phyloP scores from a whole-genome alignment of 2,113 vertebrate species.

The Tragelaphus scriptus region DNA sequence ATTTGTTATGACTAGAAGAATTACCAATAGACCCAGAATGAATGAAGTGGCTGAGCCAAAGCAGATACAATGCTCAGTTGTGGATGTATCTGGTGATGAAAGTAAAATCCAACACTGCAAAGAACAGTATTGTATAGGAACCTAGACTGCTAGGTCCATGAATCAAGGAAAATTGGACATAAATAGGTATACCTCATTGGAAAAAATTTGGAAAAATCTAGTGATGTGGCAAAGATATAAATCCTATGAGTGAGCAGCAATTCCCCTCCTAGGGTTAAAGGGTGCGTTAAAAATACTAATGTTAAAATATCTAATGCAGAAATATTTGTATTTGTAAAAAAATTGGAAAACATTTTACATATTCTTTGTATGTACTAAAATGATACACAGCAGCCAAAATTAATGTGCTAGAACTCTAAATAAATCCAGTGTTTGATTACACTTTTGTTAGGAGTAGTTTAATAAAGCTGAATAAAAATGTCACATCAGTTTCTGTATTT shows the following conservation, averaged over 20 bases:
- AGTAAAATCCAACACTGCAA: background rate
- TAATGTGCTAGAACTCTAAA: background rate
- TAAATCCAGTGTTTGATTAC: background rate
- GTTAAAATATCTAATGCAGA: background rate
- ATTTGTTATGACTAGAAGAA: background rate
- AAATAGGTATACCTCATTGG: background rate
- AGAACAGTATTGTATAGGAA: background rate
- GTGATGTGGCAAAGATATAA: background rate
- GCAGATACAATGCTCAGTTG: background rate
- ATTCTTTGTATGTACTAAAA: background rate
- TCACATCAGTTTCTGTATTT: background rate
- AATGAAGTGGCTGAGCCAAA: background rate
- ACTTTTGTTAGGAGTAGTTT: background rate
- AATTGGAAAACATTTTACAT: background rate
- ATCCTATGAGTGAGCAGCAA: background rate
- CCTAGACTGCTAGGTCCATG: background rate
- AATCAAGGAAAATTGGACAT: background rate
- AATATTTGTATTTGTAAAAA: background rate
- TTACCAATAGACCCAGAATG: background rate
- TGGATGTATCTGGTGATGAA: background rate
- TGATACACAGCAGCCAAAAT: background rate
- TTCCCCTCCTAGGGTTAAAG: background rate
- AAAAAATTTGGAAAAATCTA: constrained; percentile 4
- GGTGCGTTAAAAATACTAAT: background rate
- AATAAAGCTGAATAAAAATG: background rate